A percentile compares a stretch with the other conserved stretches of the same genome.
Conservation (phyloP, 2,888 invertebrate genomes). For the Caenorhabditis virilis region DNA sequence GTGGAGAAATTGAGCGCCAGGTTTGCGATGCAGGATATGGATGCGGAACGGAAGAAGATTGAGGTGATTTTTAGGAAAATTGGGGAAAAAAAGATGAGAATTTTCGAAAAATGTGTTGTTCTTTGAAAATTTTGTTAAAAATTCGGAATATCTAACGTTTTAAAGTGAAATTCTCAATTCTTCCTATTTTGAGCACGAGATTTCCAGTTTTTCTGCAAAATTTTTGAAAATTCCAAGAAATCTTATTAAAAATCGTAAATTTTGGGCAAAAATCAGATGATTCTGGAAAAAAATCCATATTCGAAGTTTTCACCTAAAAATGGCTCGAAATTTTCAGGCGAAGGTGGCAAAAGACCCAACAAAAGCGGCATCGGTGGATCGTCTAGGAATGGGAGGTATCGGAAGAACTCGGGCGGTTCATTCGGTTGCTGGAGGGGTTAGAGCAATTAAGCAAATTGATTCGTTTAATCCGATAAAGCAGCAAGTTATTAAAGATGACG, state of each 20-base stretch:
- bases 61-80: constrained; percentile 30
- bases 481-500: constrained; percentile 37
- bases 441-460: constrained; percentile 57
- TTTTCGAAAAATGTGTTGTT: too few species aligned
- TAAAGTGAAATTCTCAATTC: too few species aligned
- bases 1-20: constrained; percentile 70
- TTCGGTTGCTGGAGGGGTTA: constrained; percentile 61
- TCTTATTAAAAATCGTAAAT: too few species aligned
- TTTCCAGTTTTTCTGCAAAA: too few species aligned
- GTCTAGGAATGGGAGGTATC: constrained; percentile 84
- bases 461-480: constrained; percentile 16
- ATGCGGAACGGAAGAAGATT: constrained; percentile 69
- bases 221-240: too few species aligned
- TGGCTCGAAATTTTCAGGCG: constrained; percentile 28
- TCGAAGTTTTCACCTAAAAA: background rate
- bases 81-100: too few species aligned
- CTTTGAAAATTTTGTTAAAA: too few species aligned
- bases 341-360: constrained; percentile 76
- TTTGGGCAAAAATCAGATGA: too few species aligned
- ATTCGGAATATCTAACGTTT: background rate
- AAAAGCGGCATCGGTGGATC: constrained; percentile 85
- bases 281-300: too few species aligned
- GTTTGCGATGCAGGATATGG: constrained; percentile 81
- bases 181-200: too few species aligned
- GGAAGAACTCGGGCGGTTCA: constrained; percentile 54